Conservation (phyloP, 2,113 vertebrate species). For the Larimichthys crocea region DNA sequence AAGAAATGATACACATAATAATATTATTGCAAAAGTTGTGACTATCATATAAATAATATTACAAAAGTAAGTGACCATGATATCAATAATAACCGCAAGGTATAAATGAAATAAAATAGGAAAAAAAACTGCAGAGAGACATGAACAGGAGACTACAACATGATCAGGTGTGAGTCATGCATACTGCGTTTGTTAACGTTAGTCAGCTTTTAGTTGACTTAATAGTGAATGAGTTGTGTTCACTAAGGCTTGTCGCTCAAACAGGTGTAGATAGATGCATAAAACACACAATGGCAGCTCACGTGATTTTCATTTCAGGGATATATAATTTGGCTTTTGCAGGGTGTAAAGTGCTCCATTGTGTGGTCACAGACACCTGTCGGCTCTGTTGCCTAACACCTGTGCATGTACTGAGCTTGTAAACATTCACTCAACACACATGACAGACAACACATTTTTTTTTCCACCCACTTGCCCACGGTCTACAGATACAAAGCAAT, state of each 20-base stretch:
- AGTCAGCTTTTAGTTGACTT: neutral
- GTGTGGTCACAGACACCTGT: neutral
- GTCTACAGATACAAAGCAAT: too few species aligned
- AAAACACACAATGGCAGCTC: neutral
- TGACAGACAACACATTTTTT: neutral
- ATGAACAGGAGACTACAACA: too few species aligned
- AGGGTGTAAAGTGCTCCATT: neutral
- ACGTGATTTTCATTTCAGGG: neutral
- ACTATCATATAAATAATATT: too few species aligned
- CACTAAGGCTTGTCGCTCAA: neutral
- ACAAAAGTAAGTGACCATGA: too few species aligned
- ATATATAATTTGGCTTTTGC: neutral
- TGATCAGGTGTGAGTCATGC: neutral
- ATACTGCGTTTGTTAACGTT: neutral
- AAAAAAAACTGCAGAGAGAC: too few species aligned
- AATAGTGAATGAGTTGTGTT: neutral
- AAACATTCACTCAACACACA: conserved; percentile 2
- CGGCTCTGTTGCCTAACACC: neutral
- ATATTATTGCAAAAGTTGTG: too few species aligned
- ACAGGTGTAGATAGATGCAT: neutral
- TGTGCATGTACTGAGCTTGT: conserved; percentile 1
- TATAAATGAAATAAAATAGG: too few species aligned
- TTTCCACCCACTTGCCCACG: too few species aligned
- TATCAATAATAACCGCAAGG: too few species aligned
- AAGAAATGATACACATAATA: too few species aligned